These are phyloP conservation scores for Periophthalmus modestus DNA, from an alignment of 2,113 vertebrate species.

Conservation along the genomic window DNA sequence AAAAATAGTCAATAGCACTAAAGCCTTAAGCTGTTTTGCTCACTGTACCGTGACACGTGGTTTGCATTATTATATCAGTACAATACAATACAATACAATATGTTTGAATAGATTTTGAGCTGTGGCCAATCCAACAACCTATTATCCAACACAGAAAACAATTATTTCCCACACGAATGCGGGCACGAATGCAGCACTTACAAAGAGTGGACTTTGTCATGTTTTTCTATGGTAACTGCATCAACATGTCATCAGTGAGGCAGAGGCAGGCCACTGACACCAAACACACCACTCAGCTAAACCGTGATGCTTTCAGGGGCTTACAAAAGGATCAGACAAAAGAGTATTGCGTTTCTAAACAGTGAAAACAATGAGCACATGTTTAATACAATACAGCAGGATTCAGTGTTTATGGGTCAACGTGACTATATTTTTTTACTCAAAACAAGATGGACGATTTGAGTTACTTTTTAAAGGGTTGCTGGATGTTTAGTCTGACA, in stretches of 20 bases:
- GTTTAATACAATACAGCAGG: background rate
- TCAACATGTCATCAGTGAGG: slow-evolving; percentile 26
- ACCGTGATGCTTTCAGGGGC: background rate
- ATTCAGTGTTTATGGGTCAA: background rate
- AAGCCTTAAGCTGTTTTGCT: no score
- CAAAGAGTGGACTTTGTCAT: background rate
- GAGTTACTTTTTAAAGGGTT: background rate
- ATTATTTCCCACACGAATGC: background rate
- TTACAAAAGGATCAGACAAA: background rate
- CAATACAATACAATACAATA: background rate
- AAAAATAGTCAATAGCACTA: no score
- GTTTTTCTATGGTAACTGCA: slow-evolving; percentile 17
- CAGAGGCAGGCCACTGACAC: slow-evolving; percentile 30
- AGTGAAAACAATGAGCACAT: background rate
- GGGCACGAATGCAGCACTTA: slow-evolving; percentile 26
- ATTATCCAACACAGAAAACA: slow-evolving; percentile 17
- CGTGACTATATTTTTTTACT: background rate
- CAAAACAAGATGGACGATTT: background rate
- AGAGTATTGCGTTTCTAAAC: slow-evolving; percentile 1
- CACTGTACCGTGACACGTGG: background rate
- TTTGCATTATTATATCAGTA: background rate
- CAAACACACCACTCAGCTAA: background rate
- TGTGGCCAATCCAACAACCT: background rate
- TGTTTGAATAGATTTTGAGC: background rate
- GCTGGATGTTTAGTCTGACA: background rate